Evolutionary conservation across 2,113 vertebrate genomes (phyloP).

Genomic region (Piaya cayana): DNA sequence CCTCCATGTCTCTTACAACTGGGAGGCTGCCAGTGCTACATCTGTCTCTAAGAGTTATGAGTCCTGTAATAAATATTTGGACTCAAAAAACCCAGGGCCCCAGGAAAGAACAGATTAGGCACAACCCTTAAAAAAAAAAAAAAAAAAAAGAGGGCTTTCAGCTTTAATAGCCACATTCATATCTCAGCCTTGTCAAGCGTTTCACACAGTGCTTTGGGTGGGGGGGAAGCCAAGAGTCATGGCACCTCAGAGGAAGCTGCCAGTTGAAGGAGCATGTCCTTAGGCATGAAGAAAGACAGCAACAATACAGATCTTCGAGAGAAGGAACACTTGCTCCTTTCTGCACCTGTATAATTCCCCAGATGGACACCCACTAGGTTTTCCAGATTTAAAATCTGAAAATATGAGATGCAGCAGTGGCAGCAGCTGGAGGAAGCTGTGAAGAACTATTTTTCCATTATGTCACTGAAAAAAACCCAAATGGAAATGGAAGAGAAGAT

Average conservation of each 20-base stretch:
- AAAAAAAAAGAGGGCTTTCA: conserved; percentile 5
- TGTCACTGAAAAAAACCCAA: neutral
- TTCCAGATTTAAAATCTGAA: conserved; percentile 6
- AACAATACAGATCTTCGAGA: neutral
- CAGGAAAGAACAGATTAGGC: neutral
- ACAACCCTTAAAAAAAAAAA: neutral
- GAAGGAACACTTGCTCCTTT: neutral
- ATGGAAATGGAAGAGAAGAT: neutral
- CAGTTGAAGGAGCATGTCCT: neutral
- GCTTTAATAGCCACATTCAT: neutral
- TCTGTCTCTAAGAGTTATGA: neutral
- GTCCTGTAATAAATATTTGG: neutral
- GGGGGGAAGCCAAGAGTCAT: neutral
- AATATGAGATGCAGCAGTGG: neutral
- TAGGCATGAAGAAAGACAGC: neutral
- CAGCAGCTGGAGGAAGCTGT: conserved; percentile 27
- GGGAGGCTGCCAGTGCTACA: conserved; percentile 26
- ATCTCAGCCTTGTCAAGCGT: neutral
- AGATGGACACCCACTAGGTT: neutral
- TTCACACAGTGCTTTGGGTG: neutral
- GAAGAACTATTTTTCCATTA: neutral
- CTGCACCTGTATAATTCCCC: conserved; percentile 22
- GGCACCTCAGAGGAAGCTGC: neutral
- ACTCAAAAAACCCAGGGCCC: neutral
- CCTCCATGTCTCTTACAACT: neutral